Evolutionary conservation across 2,888 invertebrate species (phyloP).

Genomic region (Petrolisthes cinctipes): DNA sequence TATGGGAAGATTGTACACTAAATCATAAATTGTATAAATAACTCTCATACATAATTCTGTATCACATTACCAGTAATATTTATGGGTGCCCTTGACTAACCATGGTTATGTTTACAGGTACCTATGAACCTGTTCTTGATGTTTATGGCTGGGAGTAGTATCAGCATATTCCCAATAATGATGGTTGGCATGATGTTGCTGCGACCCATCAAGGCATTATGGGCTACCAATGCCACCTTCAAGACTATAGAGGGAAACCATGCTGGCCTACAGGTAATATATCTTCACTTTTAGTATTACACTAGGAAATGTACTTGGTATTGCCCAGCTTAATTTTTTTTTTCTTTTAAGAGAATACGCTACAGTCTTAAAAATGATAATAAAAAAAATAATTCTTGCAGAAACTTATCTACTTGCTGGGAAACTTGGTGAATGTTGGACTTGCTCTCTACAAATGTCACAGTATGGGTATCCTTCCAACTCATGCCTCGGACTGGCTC

Average conservation of each 20-base stretch:
- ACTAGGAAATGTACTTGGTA: too few species aligned
- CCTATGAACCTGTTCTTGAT: slow-evolving; percentile 99
- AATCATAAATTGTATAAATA: background rate
- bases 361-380: background rate
- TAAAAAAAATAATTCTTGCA: slow-evolving; percentile 74
- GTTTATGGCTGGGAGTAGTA: slow-evolving; percentile 99
- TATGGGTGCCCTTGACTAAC: background rate
- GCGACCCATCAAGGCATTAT: slow-evolving; percentile 93
- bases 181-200: slow-evolving; percentile 99
- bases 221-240: slow-evolving; percentile 77
- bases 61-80: too few species aligned
- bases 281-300: too few species aligned
- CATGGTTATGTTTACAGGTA: slow-evolving; percentile 70
- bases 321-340: too few species aligned
- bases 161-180: slow-evolving; percentile 99
- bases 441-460: slow-evolving; percentile 97
- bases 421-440: slow-evolving; percentile 91
- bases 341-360: too few species aligned
- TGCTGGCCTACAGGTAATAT: slow-evolving; percentile 60
- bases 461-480: slow-evolving; percentile 96
- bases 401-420: slow-evolving; percentile 92
- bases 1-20: too few species aligned
- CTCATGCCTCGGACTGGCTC: slow-evolving; percentile 97
- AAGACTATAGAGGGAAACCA: slow-evolving; percentile 65
- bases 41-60: too few species aligned